Conservation (phyloP, 1,140 invertebrate species). For the Lasaia peninsularis region DNA sequence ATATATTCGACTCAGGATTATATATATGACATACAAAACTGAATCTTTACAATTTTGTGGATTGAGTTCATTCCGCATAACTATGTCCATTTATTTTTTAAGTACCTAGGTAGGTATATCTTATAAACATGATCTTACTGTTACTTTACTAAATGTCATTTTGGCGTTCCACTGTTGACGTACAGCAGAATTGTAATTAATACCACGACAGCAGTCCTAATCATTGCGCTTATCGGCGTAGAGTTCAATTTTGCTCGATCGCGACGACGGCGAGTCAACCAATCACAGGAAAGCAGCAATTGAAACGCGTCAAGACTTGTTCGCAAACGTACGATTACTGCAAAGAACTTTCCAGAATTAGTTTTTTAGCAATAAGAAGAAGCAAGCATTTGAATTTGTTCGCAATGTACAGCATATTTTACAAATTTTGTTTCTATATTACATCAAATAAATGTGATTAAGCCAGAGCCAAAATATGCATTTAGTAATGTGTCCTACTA, state of each 20-base stretch:
- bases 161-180: neutral
- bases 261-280: neutral
- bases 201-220: neutral
- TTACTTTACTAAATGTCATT: constrained; percentile 4
- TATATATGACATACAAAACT: no score
- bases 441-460: neutral
- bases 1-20: no score
- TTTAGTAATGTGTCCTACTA: constrained; percentile 18
- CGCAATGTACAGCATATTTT: neutral
- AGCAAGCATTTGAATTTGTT: neutral
- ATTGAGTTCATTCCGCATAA: neutral
- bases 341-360: constrained; percentile 3
- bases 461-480: constrained; percentile 22
- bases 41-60: no score
- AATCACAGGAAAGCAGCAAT: constrained; percentile 11
- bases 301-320: neutral
- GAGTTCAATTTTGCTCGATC: neutral
- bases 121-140: neutral
- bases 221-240: neutral
- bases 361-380: neutral
- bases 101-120: no score
- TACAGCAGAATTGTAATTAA: neutral
- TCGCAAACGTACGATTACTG: constrained; percentile 6
- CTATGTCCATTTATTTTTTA: neutral
- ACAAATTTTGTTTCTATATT: neutral